Evolutionary conservation across 2,113 vertebrate genomes (phyloP), one percentile per base, ranked within the genome.

Genomic region (Ranitomeya imitator): DNA sequence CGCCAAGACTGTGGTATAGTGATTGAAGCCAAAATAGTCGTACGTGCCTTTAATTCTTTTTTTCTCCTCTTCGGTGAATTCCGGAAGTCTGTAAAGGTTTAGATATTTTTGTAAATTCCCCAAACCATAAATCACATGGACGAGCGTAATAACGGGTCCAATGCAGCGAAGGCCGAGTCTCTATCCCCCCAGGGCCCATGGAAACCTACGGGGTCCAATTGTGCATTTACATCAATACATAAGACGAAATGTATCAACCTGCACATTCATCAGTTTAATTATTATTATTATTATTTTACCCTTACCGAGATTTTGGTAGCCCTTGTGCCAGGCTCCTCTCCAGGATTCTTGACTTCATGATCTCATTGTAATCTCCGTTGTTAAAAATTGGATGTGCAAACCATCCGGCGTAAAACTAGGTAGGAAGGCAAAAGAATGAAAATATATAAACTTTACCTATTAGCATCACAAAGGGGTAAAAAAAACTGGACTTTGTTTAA

Each of bases 1-100:
- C 13, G 96, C 91, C 90, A 99, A 91, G 79, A 97, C 92, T 0
- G 97, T 98, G 79, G 98, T 99, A 51, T 99, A 99, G 92, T 99
- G 96, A 91, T 99, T 99, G 61, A 99, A 96, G 0, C 98, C 98
- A 88, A 99, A 98, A 90, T 94, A 99, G 92, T 99, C 98, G 54
- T 96, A 94, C 2, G 98, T 99, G 7, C 98, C 98, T 26, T 96
- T 97, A 92, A 99, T 97, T 91, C 96, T 96, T 83, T 91, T 92
- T 84, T 98, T 95, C 91, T 99, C 96, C 16, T 91, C 94, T 16
- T 97, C 96, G 15, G 97, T 98, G 89, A 99, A 99, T 92, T 98
- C 96, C 19, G 98, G 98, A 86, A 99, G 95, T 76, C 97, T 99
- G 77, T n/a, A 31, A 26, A 54, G 21, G 9, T 18, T 51, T 52